Evolutionary conservation across 2,113 vertebrate species (phyloP).

Genomic region (Perca schrenkii): DNA sequence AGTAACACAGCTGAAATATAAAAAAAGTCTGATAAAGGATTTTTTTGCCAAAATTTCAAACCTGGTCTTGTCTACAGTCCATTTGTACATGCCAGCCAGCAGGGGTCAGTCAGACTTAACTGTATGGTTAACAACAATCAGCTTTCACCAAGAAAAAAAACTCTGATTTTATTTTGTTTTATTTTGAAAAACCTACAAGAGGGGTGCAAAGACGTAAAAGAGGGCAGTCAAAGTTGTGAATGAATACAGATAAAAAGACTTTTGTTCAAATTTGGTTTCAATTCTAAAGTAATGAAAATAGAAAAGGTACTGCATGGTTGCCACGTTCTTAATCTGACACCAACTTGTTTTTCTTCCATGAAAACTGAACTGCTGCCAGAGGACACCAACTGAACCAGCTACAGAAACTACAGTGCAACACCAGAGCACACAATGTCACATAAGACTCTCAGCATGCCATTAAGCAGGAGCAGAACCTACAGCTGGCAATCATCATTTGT

Average conservation of each 20-base stretch:
- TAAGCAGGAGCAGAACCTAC: background rate
- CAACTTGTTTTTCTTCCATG: slow-evolving; percentile 4
- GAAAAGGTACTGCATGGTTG: background rate
- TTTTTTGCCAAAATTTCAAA: background rate
- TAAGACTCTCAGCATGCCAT: background rate
- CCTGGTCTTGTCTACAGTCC: background rate
- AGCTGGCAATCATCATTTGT: slow-evolving; percentile 42
- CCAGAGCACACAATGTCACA: background rate
- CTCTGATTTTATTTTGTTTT: slow-evolving; percentile 61
- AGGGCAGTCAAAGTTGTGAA: background rate
- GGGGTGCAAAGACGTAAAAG: slow-evolving; percentile 22
- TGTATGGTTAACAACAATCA: slow-evolving; percentile 56
- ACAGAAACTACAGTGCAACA: slow-evolving; percentile 12
- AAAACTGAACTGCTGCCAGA: slow-evolving; percentile 20
- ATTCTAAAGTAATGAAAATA: background rate
- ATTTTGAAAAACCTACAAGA: slow-evolving; percentile 53
- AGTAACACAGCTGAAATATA: background rate
- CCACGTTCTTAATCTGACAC: slow-evolving; percentile 2
- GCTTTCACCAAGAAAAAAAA: slow-evolving; percentile 49
- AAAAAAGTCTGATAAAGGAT: background rate
- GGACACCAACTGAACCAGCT: slow-evolving; percentile 5
- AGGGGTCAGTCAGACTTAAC: slow-evolving; percentile 63
- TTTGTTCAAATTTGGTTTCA: slow-evolving; percentile 6
- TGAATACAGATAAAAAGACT: background rate
- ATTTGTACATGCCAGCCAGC: slow-evolving; percentile 28